phyloP scores from a whole-genome alignment of 1,140 invertebrate genomes.

The Bombus waltoni region DNA sequence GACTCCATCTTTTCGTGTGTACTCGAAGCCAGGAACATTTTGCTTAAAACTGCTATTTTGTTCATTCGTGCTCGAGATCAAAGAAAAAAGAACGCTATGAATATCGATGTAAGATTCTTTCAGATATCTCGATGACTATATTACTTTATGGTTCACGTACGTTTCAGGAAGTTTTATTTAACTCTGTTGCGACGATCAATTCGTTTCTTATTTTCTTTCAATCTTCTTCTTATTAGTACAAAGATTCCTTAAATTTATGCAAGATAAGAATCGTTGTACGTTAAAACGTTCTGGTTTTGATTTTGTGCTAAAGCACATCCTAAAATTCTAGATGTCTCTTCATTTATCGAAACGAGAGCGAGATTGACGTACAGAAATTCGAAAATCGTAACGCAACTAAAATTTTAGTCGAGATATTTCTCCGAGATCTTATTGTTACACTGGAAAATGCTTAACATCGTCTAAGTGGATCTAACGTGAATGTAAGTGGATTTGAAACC shows the following conservation, averaged over 20 bases:
- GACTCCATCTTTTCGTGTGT: not conserved
- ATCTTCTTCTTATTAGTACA: not conserved
- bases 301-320: not conserved
- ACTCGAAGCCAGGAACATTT: not conserved
- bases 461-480: no score
- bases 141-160: no score
- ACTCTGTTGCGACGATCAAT: no score
- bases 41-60: not conserved
- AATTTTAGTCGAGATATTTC: not conserved
- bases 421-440: not conserved
- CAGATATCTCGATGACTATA: no score
- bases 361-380: not conserved
- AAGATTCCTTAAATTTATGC: no score
- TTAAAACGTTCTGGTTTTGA: not conserved
- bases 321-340: not conserved
- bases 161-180: no score
- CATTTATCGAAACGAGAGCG: not conserved
- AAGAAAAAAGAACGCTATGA: not conserved
- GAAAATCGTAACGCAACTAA: not conserved
- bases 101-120: no score
- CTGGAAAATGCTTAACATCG: not conserved
- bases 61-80: no score
- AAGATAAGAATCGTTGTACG: no score
- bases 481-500: not conserved
- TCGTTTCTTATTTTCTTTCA: not conserved